These are phyloP conservation scores for Sparidentex hasta DNA, from an alignment of 2,797 vertebrate genomes.

Conservation along the genomic window DNA sequence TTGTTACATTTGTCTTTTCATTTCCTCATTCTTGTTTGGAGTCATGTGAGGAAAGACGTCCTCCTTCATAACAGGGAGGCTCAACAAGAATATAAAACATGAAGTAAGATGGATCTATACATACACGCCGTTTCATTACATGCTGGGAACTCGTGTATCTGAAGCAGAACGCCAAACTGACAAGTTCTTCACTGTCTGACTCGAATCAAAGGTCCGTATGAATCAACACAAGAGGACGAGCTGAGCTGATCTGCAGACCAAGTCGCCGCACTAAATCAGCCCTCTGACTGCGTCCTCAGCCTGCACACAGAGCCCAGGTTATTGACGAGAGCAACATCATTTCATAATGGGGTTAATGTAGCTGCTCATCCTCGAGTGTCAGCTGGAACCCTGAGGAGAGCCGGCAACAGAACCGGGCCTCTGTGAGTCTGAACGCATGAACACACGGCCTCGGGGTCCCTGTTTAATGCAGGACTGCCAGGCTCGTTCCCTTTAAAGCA, in stretches of 20 bases:
- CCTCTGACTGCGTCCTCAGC: conserved; percentile 13
- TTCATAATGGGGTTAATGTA: conserved; percentile 44
- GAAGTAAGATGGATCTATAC: background rate
- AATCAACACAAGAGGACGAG: conserved; percentile 18
- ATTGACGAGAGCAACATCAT: conserved; percentile 12
- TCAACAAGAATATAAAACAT: background rate
- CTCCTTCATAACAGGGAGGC: background rate
- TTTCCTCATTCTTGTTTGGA: too few relatives aligned
- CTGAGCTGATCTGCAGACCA: conserved; percentile 13
- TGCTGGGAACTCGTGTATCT: background rate
- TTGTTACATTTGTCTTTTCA: too few relatives aligned
- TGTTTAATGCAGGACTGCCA: background rate
- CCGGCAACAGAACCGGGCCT: conserved; percentile 36
- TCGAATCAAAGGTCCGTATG: conserved; percentile 15
- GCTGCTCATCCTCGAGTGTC: conserved; percentile 34
- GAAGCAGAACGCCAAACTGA: conserved; percentile 3
- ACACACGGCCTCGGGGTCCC: conserved; percentile 24
- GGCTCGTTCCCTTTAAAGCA: conserved; percentile 4
- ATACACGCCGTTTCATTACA: background rate
- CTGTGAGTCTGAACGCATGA: conserved; percentile 32
- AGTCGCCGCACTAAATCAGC: conserved; percentile 15
- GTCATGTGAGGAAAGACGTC: background rate
- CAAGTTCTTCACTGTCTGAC: background rate
- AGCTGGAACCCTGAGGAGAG: conserved; percentile 48
- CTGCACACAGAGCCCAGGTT: conserved; percentile 8